Evolutionary conservation across 2,888 invertebrate genomes (phyloP).

Genomic region (Actias luna): DNA sequence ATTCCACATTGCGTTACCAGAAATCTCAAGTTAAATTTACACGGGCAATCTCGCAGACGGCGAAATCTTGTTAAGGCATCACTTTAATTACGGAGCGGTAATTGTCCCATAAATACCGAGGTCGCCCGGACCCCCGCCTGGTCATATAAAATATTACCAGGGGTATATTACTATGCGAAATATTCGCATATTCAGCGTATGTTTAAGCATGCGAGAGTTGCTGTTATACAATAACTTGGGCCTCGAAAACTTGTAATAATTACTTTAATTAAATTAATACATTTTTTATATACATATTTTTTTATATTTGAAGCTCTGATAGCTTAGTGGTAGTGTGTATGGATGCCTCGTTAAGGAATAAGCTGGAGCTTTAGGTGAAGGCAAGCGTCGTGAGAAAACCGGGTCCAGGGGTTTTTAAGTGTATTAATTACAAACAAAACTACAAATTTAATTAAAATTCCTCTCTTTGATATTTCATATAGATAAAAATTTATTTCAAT

Average conservation of each 20-base stretch:
- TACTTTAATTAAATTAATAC: not conserved
- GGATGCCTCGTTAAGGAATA: no score
- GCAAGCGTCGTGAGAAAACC: no score
- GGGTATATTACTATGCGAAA: constrained; percentile 16
- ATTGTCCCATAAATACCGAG: constrained; percentile 59
- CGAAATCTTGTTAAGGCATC: constrained; percentile 43
- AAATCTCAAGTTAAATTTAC: constrained; percentile 4
- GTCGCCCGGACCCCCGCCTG: constrained; percentile 30
- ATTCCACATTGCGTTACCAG: not conserved
- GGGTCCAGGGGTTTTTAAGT: no score
- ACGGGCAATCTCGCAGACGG: constrained; percentile 12
- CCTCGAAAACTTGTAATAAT: not conserved
- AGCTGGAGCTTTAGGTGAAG: no score
- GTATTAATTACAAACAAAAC: no score
- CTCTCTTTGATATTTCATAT: no score
- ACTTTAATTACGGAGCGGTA: constrained; percentile 59
- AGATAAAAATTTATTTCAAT: no score
- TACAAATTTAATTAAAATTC: no score
- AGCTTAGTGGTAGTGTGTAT: no score
- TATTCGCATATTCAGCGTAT: constrained; percentile 17
- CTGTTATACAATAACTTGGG: not conserved
- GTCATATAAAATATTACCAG: constrained; percentile 24
- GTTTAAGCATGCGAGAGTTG: not conserved
- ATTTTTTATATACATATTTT: no score
- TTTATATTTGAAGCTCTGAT: no score